A percentile compares a stretch with the other conserved stretches of the same genome.
Conservation (phyloP, 2,888 invertebrate genomes). For the Stenchaetothrips biformis region DNA sequence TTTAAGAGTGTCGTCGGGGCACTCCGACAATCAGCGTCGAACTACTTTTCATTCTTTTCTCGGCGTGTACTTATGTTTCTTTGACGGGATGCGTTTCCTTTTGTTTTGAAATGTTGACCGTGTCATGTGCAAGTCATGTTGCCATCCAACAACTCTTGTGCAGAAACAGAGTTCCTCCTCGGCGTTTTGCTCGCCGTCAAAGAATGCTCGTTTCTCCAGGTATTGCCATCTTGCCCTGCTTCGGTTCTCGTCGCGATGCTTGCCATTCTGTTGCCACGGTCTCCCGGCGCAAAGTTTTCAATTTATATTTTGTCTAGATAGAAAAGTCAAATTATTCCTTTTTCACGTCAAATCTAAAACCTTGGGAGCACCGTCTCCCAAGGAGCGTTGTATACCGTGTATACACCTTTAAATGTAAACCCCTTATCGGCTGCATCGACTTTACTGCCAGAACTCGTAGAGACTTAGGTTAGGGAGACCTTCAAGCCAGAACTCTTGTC, state of each 20-base stretch:
- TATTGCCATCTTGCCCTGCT: neutral
- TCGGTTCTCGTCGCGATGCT: neutral
- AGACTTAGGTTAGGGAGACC: too few species aligned
- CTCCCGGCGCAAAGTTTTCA: neutral
- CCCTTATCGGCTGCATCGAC: too few species aligned
- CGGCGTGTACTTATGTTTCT: too few species aligned
- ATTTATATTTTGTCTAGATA: neutral
- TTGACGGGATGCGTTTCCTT: too few species aligned
- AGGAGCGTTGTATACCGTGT: constrained; percentile 14
- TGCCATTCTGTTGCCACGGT: neutral
- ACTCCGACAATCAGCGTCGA: constrained; percentile 5
- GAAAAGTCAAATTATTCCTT: neutral
- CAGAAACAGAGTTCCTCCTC: neutral
- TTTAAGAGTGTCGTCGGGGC: neutral
- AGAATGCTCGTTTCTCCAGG: neutral
- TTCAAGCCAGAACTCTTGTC: too few species aligned
- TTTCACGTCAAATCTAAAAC: neutral
- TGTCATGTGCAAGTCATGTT: neutral
- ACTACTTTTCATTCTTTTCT: too few species aligned
- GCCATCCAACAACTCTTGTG: neutral
- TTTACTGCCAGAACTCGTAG: too few species aligned
- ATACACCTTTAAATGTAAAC: neutral
- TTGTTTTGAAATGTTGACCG: too few species aligned
- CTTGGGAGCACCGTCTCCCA: neutral
- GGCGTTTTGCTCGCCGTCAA: neutral